Conservation (phyloP, 2,797 vertebrate species). For the Malacoraja senta region DNA sequence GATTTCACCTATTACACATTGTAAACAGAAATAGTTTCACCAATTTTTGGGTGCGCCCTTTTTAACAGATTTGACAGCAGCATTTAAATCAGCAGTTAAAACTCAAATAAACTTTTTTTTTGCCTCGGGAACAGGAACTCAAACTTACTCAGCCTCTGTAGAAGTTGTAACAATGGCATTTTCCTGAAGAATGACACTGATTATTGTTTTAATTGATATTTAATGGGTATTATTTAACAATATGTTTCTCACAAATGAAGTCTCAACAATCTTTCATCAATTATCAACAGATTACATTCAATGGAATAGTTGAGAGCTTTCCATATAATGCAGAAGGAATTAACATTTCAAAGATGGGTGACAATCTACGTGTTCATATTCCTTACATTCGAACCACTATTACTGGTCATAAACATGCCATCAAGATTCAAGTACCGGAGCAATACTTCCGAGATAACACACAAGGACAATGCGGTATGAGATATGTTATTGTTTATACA, state of each 20-base stretch:
- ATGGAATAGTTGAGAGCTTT: not conserved
- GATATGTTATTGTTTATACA: not conserved
- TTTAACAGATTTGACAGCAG: not conserved
- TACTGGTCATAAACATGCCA: not conserved
- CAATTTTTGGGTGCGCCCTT: not conserved
- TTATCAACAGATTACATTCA: not conserved
- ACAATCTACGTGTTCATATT: not conserved
- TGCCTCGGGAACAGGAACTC: not conserved
- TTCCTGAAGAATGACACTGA: too few relatives aligned
- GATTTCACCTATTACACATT: too few relatives aligned
- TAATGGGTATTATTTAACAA: not conserved
- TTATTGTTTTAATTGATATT: not conserved
- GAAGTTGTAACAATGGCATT: not conserved
- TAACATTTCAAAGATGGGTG: not conserved
- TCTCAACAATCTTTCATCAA: not conserved
- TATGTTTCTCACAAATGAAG: not conserved
- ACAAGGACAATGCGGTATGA: conserved; percentile 32
- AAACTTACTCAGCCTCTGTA: not conserved
- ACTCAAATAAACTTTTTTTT: not conserved
- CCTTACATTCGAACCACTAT: not conserved
- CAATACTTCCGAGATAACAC: not conserved
- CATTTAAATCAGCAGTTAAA: not conserved
- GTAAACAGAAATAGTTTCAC: too few relatives aligned
- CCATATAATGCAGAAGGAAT: not conserved
- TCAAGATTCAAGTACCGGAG: not conserved